Evolutionary conservation across 2,888 invertebrate species (phyloP).

Genomic region (Caenorhabditis imperialis): DNA sequence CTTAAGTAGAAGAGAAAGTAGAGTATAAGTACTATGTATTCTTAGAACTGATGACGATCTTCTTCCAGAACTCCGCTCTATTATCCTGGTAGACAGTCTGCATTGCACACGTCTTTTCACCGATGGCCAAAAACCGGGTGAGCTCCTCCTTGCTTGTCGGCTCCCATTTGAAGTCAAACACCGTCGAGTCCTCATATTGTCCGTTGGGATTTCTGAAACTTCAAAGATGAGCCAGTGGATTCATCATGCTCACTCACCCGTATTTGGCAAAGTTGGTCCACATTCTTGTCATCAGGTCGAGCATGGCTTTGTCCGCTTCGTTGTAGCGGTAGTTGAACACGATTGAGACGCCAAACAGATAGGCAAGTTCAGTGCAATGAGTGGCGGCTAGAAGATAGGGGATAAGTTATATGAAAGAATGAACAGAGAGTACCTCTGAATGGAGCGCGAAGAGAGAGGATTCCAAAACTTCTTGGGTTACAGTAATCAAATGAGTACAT

Average conservation of each 20-base stretch:
- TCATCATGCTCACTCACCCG: slow-evolving; percentile 51
- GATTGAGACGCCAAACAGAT: slow-evolving; percentile 72
- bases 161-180: slow-evolving; percentile 72
- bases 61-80: slow-evolving; percentile 67
- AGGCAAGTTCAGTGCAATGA: slow-evolving; percentile 73
- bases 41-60: slow-evolving; percentile 53
- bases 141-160: slow-evolving; percentile 60
- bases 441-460: slow-evolving; percentile 67
- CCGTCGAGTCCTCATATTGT: slow-evolving; percentile 65
- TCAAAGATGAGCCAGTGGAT: not conserved
- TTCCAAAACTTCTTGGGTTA: slow-evolving; percentile 69
- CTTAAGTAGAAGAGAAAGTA: not conserved
- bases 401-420: not conserved
- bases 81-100: slow-evolving; percentile 59
- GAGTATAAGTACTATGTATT: slow-evolving; percentile 13
- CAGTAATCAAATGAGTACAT: slow-evolving; percentile 71
- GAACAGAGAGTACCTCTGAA: slow-evolving; percentile 61
- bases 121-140: slow-evolving; percentile 53
- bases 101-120: slow-evolving; percentile 68
- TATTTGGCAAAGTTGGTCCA: slow-evolving; percentile 76
- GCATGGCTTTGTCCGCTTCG: slow-evolving; percentile 65
- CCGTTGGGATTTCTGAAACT: slow-evolving; percentile 74
- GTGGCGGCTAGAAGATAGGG: slow-evolving; percentile 57
- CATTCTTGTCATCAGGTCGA: slow-evolving; percentile 70
- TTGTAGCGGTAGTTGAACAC: slow-evolving; percentile 70